Base-by-base conservation (phyloP, 2,888 invertebrate genomes). In the Calliphora vomitoria region DNA sequence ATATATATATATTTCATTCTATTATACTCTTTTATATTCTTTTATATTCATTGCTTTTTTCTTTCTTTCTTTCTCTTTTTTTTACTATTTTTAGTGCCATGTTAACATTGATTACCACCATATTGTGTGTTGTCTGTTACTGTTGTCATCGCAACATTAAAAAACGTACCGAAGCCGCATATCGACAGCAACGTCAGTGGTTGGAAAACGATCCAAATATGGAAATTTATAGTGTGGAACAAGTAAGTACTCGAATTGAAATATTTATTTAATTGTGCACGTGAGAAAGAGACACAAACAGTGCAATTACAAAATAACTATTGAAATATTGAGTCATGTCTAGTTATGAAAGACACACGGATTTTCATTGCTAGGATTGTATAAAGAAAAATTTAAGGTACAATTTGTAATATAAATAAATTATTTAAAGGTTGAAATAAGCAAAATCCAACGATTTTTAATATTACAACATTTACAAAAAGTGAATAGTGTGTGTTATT, bases 51-150 rank as follows among this genome's bases (percentile, higher is more conserved):
- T 50, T 87, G 53, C 38, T 53, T 81, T 41, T 20, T 58, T n/a
- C n/a, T 58, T 74, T 76, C 3, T 55, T 35, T 44, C 10, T 11
- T 44, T 2, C 4, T 90, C 94, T 47, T 15, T 44, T 53, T 55
- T 8, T 79, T 60, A 82, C 72, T 81, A 60, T 90, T 94, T 94
- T 79, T 94, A 97, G 97, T 92, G 96, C 96, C 62, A 97, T 97
- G 95, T 94, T 97, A 90, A 96, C 97, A 92, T 96, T 97, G 41
- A 96, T 97, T 89, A 95, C 97, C 91, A 95, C 97, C 90, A 96
- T 96, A 69, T 95, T 97, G 84, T 96, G 97, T 91, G 95, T 97
- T 53, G 95, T 97, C 85, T 97, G 97, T 93, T 97, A 96, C 93
- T 96, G 96, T 93, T 96, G 96, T 92, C 94, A 94, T 91, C 93